phyloP scores from a whole-genome alignment of 2,797 vertebrate species.

The Psittacula derbiana region DNA sequence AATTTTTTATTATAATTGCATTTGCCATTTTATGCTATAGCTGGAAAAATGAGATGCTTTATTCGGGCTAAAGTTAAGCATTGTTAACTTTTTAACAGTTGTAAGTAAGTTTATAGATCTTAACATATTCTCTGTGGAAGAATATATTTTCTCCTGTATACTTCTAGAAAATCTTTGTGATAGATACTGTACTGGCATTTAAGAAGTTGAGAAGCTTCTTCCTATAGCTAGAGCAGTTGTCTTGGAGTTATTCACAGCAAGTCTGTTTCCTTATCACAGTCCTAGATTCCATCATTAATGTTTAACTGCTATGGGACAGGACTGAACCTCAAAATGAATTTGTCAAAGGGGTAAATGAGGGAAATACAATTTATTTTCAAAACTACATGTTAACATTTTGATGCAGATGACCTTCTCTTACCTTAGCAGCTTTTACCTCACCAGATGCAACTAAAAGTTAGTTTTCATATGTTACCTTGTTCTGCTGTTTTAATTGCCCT shows the following conservation, averaged over 20 bases:
- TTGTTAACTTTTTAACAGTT: background rate
- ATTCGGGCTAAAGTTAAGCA: background rate
- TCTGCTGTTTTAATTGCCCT: background rate
- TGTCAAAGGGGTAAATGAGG: background rate
- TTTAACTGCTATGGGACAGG: background rate
- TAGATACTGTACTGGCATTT: background rate
- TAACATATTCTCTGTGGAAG: background rate
- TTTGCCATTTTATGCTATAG: background rate
- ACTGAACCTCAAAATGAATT: background rate
- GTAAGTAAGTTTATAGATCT: background rate
- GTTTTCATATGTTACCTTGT: background rate
- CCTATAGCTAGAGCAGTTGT: background rate
- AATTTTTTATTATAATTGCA: background rate
- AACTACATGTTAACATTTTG: background rate
- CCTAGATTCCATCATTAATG: background rate
- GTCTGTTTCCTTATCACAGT: background rate
- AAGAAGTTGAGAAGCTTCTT: background rate
- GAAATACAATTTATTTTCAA: background rate
- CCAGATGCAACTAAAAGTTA: background rate
- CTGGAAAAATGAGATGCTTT: background rate
- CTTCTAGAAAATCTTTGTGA: background rate
- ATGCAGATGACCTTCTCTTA: background rate
- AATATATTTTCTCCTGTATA: background rate
- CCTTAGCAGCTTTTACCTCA: background rate
- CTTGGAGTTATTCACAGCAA: background rate